These are phyloP conservation scores for Telenomus remus DNA, from an alignment of 1,140 invertebrate species.

Conservation along the genomic window DNA sequence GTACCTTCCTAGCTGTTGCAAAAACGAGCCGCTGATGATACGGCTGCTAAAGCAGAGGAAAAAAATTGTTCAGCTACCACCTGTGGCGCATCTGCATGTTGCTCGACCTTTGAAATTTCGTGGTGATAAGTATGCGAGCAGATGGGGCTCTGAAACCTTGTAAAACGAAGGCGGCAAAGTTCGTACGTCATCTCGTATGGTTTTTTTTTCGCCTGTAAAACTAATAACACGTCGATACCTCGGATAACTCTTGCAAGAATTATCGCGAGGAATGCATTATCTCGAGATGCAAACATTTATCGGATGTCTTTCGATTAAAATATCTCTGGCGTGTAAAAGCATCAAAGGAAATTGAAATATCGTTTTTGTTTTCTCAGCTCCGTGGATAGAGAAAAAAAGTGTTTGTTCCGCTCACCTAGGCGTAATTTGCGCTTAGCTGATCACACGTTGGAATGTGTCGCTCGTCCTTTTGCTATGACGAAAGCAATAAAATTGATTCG, in stretches of 20 bases:
- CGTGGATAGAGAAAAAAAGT: background rate
- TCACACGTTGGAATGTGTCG: conserved; percentile 32
- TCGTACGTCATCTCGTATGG: conserved; percentile 22
- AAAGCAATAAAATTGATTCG: conserved; percentile 28
- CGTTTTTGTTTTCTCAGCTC: background rate
- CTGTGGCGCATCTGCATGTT: conserved; percentile 55
- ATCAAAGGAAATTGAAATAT: background rate
- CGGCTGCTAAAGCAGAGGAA: conserved; percentile 2
- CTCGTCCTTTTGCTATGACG: conserved; percentile 19
- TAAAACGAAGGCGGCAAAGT: conserved; percentile 27
- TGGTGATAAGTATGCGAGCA: conserved; percentile 54
- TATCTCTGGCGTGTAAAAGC: background rate
- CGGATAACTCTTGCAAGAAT: too few species aligned
- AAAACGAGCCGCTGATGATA: conserved; percentile 26
- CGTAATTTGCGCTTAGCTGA: background rate
- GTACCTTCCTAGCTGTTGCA: conserved; percentile 8
- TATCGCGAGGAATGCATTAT: too few species aligned
- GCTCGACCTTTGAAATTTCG: conserved; percentile 37
- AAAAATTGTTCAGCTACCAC: conserved; percentile 50
- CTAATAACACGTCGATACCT: conserved; percentile 12
- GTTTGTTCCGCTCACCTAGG: background rate
- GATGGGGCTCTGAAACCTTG: conserved; percentile 60
- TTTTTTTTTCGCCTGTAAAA: conserved; percentile 33
- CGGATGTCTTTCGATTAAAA: background rate
- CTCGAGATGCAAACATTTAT: too few species aligned